Evolutionary conservation across 53 echinoderm and acorn worm species (phyloP).

Genomic region (Hippasteria phrygiana): DNA sequence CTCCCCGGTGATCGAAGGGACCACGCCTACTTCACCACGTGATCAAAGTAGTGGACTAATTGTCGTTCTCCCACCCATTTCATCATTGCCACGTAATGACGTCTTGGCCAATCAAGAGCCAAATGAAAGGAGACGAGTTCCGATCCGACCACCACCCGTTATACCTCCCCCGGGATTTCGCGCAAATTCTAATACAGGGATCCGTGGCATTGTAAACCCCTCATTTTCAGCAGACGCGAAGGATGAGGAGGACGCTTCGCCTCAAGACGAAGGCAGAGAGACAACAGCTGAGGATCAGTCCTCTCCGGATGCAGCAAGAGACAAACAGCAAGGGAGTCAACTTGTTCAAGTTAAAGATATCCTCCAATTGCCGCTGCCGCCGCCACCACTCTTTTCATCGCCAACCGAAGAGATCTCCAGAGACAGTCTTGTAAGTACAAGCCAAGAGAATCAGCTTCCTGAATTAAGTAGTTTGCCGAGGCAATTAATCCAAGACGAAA

Average conservation of each 20-base stretch:
- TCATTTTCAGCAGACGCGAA: neutral
- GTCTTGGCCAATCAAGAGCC: neutral
- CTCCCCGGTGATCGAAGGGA: neutral
- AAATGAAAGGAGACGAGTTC: neutral
- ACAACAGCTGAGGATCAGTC: neutral
- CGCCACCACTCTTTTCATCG: conserved; percentile 22
- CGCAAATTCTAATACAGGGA: neutral
- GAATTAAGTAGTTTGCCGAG: neutral
- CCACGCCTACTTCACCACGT: conserved; percentile 11
- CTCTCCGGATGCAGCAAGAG: neutral
- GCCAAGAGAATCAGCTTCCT: neutral
- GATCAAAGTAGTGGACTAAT: neutral
- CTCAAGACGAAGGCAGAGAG: neutral
- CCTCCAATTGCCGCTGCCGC: neutral
- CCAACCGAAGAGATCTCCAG: neutral
- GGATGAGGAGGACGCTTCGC: neutral
- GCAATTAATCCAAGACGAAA: neutral
- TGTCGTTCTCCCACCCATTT: neutral
- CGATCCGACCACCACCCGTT: neutral
- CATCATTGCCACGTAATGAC: neutral
- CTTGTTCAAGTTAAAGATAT: neutral
- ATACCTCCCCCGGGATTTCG: neutral
- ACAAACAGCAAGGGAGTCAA: neutral
- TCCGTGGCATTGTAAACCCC: conserved; percentile 14
- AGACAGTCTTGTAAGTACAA: neutral